A percentile compares a stretch with the other conserved stretches of the same genome.
These are phyloP conservation scores for Polyodon spathula DNA, from an alignment of 2,113 vertebrate species.

Conservation along the genomic window DNA sequence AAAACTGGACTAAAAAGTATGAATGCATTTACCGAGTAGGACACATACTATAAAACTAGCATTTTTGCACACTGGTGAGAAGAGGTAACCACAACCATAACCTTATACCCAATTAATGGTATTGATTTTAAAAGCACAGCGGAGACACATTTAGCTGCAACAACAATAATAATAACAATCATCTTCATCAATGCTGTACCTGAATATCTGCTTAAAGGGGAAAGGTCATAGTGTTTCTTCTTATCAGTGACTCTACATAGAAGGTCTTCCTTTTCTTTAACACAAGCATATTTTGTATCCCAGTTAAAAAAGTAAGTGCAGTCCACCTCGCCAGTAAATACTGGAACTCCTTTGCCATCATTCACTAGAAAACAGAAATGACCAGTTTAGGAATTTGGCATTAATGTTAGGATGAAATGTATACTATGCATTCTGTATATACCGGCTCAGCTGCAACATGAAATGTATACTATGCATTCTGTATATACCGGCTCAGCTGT, in stretches of 20 bases:
- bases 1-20: too few species aligned
- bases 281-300: slow-evolving; percentile 77
- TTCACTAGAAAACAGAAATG: slow-evolving; percentile 30
- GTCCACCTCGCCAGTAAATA: slow-evolving; percentile 76
- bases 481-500: too few species aligned
- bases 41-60: too few species aligned
- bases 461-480: too few species aligned
- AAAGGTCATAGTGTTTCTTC: slow-evolving; percentile 74
- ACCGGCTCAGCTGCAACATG: too few species aligned
- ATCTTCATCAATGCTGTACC: slow-evolving; percentile 43
- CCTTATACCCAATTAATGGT: too few species aligned
- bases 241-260: slow-evolving; percentile 65
- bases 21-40: too few species aligned
- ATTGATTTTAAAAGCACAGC: neutral
- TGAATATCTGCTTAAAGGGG: slow-evolving; percentile 64
- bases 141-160: neutral
- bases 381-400: neutral
- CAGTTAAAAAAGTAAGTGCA: slow-evolving; percentile 92
- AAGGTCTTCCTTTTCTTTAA: slow-evolving; percentile 76
- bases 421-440: too few species aligned
- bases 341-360: slow-evolving; percentile 62
- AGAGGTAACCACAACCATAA: neutral
- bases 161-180: neutral
- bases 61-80: neutral
- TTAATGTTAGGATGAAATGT: neutral